A percentile compares a stretch with the other conserved stretches of the same genome.
Evolutionary conservation across 35 echinoderm and acorn worm species (phyloP).

Genomic region (Lytechinus pictus): DNA sequence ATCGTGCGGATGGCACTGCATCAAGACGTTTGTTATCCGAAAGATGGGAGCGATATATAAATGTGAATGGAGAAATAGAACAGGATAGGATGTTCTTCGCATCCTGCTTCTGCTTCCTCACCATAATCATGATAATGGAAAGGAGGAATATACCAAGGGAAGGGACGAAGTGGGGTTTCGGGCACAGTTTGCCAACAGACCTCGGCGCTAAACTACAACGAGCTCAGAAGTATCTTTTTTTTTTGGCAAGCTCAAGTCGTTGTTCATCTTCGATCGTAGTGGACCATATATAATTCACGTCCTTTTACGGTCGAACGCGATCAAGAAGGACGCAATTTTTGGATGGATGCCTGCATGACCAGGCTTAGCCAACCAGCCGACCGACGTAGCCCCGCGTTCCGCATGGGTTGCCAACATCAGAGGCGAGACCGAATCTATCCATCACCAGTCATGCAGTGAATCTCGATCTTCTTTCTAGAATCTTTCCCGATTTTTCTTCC

Average conservation of each 20-base stretch:
- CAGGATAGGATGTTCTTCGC: too few species aligned
- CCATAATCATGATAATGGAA: too few species aligned
- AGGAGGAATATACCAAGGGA: too few species aligned
- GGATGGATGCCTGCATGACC: background rate
- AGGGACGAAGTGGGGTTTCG: too few species aligned
- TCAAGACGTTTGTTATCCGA: background rate
- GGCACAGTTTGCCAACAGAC: too few species aligned
- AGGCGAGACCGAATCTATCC: slow-evolving; percentile 40
- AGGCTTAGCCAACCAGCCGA: background rate
- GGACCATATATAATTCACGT: background rate
- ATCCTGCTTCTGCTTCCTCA: too few species aligned
- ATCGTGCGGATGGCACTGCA: background rate
- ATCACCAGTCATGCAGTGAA: slow-evolving; percentile 25
- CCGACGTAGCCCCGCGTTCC: background rate
- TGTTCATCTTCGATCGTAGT: background rate
- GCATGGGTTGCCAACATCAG: slow-evolving; percentile 22
- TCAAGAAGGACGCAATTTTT: slow-evolving; percentile 23
- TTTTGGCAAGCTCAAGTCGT: background rate
- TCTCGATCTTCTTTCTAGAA: background rate
- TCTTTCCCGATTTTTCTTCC: background rate
- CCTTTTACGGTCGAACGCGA: background rate
- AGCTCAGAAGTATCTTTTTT: too few species aligned
- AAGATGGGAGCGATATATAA: background rate
- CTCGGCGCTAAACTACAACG: too few species aligned
- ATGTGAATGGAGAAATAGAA: background rate